These are phyloP conservation scores for Onthophagus sagittarius DNA, from an alignment of 2,888 invertebrate species.

Conservation along the genomic window DNA sequence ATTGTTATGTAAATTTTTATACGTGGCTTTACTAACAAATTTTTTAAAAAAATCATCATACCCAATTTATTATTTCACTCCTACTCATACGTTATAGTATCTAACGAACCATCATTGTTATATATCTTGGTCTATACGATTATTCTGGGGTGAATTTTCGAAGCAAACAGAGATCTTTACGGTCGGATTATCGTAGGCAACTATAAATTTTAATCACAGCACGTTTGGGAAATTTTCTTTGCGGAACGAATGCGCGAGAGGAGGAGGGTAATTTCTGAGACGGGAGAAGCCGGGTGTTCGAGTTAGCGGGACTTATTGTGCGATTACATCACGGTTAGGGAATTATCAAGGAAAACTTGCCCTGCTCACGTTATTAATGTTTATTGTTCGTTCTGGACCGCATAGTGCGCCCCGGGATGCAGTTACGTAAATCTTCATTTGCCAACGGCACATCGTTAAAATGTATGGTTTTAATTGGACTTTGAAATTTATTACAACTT, in stretches of 20 bases:
- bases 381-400: not conserved
- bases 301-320: slow-evolving; percentile 9
- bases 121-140: not conserved
- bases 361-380: not conserved
- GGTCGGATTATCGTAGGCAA: not conserved
- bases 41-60: not conserved
- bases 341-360: not conserved
- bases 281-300: slow-evolving; percentile 1
- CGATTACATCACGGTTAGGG: slow-evolving; percentile 10
- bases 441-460: not conserved
- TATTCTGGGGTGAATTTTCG: too few species aligned
- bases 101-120: not conserved
- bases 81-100: not conserved
- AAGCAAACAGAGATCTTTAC: not conserved
- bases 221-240: slow-evolving; percentile 12
- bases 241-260: not conserved
- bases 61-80: too few species aligned
- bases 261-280: slow-evolving; percentile 6
- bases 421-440: not conserved
- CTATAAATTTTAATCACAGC: slow-evolving; percentile 11
- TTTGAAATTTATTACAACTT: not conserved
- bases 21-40: not conserved
- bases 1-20: not conserved
- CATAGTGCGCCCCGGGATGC: not conserved
- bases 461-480: not conserved